phyloP scores from a whole-genome alignment of 2,888 invertebrate genomes.

The Eristalinus sepulchralis region DNA sequence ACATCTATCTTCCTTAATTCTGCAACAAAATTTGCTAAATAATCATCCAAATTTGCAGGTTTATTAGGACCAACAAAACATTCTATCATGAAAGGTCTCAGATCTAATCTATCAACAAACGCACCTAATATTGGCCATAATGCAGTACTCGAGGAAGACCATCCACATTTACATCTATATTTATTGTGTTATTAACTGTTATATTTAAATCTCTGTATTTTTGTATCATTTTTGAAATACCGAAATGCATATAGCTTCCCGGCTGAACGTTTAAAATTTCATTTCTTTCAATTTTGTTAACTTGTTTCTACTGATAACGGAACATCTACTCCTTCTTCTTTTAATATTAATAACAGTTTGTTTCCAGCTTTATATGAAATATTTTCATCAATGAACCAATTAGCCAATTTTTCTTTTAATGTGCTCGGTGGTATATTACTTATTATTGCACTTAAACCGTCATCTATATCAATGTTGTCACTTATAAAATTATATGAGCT shows the following conservation, averaged over 20 bases:
- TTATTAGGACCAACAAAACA: conserved; percentile 15
- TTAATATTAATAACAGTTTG: conserved; percentile 1
- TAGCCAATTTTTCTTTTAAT: background rate
- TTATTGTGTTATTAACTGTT: conserved; percentile 22
- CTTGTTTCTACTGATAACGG: background rate
- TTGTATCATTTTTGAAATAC: conserved; percentile 23
- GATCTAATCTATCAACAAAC: background rate
- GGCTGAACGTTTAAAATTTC: conserved; percentile 4
- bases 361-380: background rate
- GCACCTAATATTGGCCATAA: conserved; percentile 35
- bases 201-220: conserved; percentile 37
- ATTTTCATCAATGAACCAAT: conserved; percentile 2
- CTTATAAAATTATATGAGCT: too few species aligned
- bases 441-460: too few species aligned
- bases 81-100: conserved; percentile 24
- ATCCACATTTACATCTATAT: conserved; percentile 37
- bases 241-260: conserved; percentile 39
- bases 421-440: background rate
- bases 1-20: background rate
- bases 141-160: conserved; percentile 22
- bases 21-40: background rate
- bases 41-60: conserved; percentile 9
- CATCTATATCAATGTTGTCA: too few species aligned
- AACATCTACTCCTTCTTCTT: conserved; percentile 8
- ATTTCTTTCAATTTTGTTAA: conserved; percentile 17